These are phyloP conservation scores for Carcina quercana DNA, from an alignment of 2,888 invertebrate genomes.

Conservation along the genomic window DNA sequence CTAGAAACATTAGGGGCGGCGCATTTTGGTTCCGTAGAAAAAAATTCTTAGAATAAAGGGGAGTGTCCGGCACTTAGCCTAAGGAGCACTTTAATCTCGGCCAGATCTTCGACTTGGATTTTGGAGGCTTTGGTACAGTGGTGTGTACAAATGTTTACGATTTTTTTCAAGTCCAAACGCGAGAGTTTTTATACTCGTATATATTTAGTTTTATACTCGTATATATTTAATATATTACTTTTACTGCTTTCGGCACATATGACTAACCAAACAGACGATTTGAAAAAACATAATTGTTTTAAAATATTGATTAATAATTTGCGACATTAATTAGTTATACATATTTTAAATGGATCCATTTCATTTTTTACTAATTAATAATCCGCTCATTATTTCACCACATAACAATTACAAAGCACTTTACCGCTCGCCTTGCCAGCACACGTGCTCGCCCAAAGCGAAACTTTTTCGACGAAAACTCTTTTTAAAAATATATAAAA, in stretches of 20 bases:
- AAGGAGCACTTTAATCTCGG: constrained; percentile 35
- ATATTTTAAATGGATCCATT: too few relatives aligned
- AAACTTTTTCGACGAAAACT: constrained; percentile 19
- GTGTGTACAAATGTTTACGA: neutral
- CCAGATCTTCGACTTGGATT: constrained; percentile 30
- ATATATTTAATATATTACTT: too few relatives aligned
- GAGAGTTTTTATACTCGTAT: too few relatives aligned
- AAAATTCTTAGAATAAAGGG: constrained; percentile 23
- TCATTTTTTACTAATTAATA: too few relatives aligned
- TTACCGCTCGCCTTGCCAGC: constrained; percentile 22
- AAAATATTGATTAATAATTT: too few relatives aligned
- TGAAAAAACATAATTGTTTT: too few relatives aligned
- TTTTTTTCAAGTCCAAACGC: too few relatives aligned
- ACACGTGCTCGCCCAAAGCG: constrained; percentile 29
- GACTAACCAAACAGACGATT: too few relatives aligned
- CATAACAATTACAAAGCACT: constrained; percentile 9
- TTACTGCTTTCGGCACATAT: too few relatives aligned
- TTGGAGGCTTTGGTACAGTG: constrained; percentile 16
- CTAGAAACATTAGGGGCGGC: constrained; percentile 13
- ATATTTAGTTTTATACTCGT: too few relatives aligned
- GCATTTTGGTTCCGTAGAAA: constrained; percentile 11
- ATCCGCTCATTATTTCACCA: too few relatives aligned
- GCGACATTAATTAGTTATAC: too few relatives aligned
- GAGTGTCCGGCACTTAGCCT: constrained; percentile 42
- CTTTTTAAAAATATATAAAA: constrained; percentile 19